Evolutionary conservation across 1,140 invertebrate genomes (phyloP).

Genomic region (Bombus waltoni): DNA sequence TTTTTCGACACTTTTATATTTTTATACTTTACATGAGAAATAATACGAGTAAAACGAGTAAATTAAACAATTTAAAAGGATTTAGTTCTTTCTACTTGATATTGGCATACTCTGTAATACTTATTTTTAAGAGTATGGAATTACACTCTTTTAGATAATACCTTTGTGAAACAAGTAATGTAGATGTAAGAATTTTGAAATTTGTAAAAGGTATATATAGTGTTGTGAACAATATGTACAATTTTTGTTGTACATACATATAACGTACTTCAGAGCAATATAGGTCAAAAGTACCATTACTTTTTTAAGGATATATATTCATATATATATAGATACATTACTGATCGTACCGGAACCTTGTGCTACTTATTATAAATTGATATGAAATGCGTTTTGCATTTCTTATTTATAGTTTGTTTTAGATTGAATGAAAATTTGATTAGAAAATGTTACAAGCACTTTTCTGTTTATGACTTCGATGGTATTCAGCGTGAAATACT

Average conservation of each 20-base stretch:
- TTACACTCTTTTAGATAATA: not conserved
- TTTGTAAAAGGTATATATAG: not conserved
- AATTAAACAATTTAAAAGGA: not conserved
- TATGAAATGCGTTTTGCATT: slow-evolving; percentile 17
- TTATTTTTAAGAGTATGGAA: not conserved
- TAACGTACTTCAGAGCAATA: slow-evolving; percentile 20
- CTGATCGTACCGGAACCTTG: slow-evolving; percentile 62
- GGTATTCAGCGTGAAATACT: not conserved
- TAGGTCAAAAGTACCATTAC: slow-evolving; percentile 41
- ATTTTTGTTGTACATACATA: not conserved
- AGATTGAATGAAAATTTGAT: not conserved
- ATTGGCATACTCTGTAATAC: not conserved
- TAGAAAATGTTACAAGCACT: not conserved
- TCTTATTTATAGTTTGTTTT: slow-evolving; percentile 5
- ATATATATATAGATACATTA: slow-evolving; percentile 23
- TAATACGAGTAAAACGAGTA: not conserved
- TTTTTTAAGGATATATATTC: slow-evolving; percentile 5
- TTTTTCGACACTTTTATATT: not conserved
- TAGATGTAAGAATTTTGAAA: not conserved
- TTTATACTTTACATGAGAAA: too few relatives aligned
- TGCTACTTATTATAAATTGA: slow-evolving; percentile 52
- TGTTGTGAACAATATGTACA: not conserved
- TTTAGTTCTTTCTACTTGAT: not conserved
- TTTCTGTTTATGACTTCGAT: not conserved
- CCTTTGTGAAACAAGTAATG: not conserved